Percentiles rank a stretch among this genome's conserved stretches.
Conservation (phyloP, 1,140 invertebrate species). For the Drosophila murphyi region DNA sequence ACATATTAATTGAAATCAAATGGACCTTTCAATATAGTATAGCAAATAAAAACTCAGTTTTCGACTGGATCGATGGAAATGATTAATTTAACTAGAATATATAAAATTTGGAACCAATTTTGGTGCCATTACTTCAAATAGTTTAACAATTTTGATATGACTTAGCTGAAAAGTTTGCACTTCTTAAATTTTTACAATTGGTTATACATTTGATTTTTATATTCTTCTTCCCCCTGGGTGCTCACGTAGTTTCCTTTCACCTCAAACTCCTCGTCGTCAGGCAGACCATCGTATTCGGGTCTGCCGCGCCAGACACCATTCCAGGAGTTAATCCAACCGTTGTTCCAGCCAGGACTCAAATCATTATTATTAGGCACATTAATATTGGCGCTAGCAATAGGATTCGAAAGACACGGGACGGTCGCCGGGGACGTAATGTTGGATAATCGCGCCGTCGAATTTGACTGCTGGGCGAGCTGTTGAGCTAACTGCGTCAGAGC, state of each 20-base stretch:
- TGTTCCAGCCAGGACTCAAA: conserved; percentile 4
- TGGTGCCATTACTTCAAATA: conserved; percentile 6
- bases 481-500: conserved; percentile 18
- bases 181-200: background rate
- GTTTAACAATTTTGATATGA: conserved; percentile 9
- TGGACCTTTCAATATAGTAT: conserved; percentile 1
- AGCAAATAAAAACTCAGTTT: background rate
- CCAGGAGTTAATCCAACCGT: conserved; percentile 6
- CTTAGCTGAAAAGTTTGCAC: background rate
- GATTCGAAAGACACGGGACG: conserved; percentile 21
- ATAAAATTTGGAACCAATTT: conserved; percentile 12
- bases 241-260: background rate
- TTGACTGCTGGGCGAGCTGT: conserved; percentile 7
- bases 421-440: background rate
- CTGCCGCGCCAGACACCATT: conserved; percentile 26
- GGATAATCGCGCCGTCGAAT: conserved; percentile 5
- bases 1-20: conserved; percentile 35
- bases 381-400: conserved; percentile 11
- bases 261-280: background rate
- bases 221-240: background rate
- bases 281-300: background rate
- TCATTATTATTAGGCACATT: background rate
- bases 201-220: background rate
- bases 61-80: conserved; percentile 5
- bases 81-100: conserved; percentile 2